Base-by-base conservation (phyloP, 2,797 vertebrate species). In the Gadopsis bispinosus region DNA sequence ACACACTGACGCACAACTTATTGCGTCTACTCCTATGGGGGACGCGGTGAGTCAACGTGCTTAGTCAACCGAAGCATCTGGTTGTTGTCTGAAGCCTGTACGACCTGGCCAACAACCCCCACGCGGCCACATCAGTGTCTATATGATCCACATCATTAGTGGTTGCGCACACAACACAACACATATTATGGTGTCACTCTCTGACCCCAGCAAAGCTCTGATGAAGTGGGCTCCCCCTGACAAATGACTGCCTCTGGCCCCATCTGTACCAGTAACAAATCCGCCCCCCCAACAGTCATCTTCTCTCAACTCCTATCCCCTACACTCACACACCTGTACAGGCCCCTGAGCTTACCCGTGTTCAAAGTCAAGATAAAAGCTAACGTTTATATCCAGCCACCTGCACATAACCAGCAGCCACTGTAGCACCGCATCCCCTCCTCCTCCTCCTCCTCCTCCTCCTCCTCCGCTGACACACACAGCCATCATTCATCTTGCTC, bases 361-460 rank as follows among this genome's bases (percentile, higher is more conserved):
- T 94, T 93, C 90, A 93, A 93, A 94, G 90, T 69, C 50, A 54
- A 92, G 88, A 93, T 93, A 89, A 94, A 93, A 93, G 92, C 83
- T 43, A 69, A 55, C 41, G 41, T 83, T 88, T 86, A 83, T 69
- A 85, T 84, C 75, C 76, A 91, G 83, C 88, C 92, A 94, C 92
- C 92, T 94, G 93, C 90, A 89, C 76, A 58, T 73, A 91, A 88
- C 83, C 89, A 74, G 83, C 88, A 87, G 77, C 79, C 54, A 3
- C 83, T 47, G 74, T n/a, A 59, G 69, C 73, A 22, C 54, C 79
- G 0, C 73, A 13, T 7, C 37, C 61, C 55, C 61, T 64, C 82
- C 71, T 55, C 67, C 66, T n/a, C 54, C 63, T 8, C 35, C 71
- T 53, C 67, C 66, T 22, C 77, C n/a, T 1, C 60, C 61, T 64